Percentiles rank a stretch among this genome's conserved stretches.
phyloP scores from a whole-genome alignment of 2,797 vertebrate species.

The Brachyalestes nurse region DNA sequence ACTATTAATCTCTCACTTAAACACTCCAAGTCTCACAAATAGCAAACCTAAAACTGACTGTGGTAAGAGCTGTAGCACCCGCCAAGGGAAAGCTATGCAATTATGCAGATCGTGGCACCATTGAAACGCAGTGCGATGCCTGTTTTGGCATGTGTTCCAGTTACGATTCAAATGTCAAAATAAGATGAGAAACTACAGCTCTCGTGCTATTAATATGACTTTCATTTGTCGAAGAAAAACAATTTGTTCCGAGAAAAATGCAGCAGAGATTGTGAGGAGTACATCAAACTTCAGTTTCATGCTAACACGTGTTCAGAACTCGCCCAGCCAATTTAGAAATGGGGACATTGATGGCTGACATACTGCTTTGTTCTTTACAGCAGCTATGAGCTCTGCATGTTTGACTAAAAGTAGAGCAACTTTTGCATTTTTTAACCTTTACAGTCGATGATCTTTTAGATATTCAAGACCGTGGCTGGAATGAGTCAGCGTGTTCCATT shows the following conservation, averaged over 20 bases:
- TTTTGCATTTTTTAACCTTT: constrained; percentile 47
- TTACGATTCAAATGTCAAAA: not conserved
- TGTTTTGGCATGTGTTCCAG: constrained; percentile 1
- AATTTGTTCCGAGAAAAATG: not conserved
- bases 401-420: constrained; percentile 28
- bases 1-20: constrained; percentile 30
- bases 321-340: too few species aligned
- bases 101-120: constrained; percentile 1
- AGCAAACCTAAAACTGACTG: constrained; percentile 8
- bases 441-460: constrained; percentile 30
- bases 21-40: not conserved
- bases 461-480: constrained; percentile 44
- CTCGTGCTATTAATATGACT: not conserved
- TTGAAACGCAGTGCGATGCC: not conserved
- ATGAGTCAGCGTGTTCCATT: constrained; percentile 48
- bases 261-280: not conserved
- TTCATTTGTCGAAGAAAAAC: not conserved
- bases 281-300: not conserved
- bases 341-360: constrained; percentile 3
- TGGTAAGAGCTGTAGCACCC: not conserved
- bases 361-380: constrained; percentile 12
- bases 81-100: constrained; percentile 7
- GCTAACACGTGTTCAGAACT: not conserved
- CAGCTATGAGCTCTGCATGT: not conserved
- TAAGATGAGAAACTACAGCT: not conserved